Percentiles rank a stretch among this genome's conserved stretches.
These are phyloP conservation scores for Onychostoma macrolepis DNA, from an alignment of 2,113 vertebrate species.

Conservation along the genomic window DNA sequence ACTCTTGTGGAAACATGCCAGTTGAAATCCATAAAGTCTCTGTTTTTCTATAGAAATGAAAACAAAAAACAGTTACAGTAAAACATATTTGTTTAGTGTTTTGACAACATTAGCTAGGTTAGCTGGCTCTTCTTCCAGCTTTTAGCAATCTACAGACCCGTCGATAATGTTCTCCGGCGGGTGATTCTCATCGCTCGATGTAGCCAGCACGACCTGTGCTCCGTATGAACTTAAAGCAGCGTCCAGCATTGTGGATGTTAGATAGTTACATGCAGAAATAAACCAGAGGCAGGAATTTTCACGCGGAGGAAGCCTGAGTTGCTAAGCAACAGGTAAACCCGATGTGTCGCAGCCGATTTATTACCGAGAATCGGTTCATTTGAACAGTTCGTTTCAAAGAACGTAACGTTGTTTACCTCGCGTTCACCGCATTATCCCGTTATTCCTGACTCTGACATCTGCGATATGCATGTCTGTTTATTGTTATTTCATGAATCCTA, in stretches of 20 bases:
- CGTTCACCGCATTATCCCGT: background rate
- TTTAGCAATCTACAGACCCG: slow-evolving; percentile 77
- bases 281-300: background rate
- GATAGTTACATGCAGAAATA: background rate
- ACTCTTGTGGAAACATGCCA: slow-evolving; percentile 94
- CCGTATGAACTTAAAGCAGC: slow-evolving; percentile 77
- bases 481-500: background rate
- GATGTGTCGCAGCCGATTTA: background rate
- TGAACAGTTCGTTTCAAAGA: background rate
- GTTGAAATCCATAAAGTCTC: slow-evolving; percentile 93
- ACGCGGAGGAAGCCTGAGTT: background rate
- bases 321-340: background rate
- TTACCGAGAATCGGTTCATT: background rate
- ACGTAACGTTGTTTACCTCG: background rate
- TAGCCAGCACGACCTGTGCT: slow-evolving; percentile 80
- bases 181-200: slow-evolving; percentile 86
- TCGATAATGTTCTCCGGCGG: slow-evolving; percentile 87
- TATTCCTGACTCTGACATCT: too few species aligned
- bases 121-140: background rate
- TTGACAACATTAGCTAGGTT: background rate
- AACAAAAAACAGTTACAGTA: too few species aligned
- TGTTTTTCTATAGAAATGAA: slow-evolving; percentile 77
- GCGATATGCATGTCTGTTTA: background rate
- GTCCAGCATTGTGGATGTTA: slow-evolving; percentile 67
- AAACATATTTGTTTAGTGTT: background rate